phyloP scores from a whole-genome alignment of 2,888 invertebrate genomes.

The Lathronympha strigana region DNA sequence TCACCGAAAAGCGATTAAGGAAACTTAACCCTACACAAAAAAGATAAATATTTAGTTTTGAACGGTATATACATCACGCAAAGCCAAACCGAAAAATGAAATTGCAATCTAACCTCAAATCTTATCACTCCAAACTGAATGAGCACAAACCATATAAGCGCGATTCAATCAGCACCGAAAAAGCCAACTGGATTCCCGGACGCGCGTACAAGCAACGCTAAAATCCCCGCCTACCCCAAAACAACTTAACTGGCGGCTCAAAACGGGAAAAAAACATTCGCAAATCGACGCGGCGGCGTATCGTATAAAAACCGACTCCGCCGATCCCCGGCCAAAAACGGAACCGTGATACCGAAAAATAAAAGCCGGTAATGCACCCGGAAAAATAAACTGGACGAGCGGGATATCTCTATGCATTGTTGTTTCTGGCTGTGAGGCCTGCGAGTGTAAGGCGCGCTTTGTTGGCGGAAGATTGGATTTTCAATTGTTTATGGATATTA shows the following conservation, averaged over 20 bases:
- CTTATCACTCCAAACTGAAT: constrained; percentile 71
- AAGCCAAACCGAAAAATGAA: constrained; percentile 45
- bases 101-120: constrained; percentile 58
- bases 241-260: constrained; percentile 75
- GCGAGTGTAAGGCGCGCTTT: constrained; percentile 50
- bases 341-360: constrained; percentile 83
- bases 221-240: constrained; percentile 78
- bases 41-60: too few species aligned
- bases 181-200: constrained; percentile 70
- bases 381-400: constrained; percentile 74
- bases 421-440: constrained; percentile 26
- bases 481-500: constrained; percentile 23
- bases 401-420: constrained; percentile 31
- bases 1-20: too few species aligned
- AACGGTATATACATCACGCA: neutral
- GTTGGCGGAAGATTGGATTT: constrained; percentile 41
- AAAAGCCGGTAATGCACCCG: constrained; percentile 76
- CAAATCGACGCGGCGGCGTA: constrained; percentile 76
- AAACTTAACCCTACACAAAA: too few species aligned
- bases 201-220: constrained; percentile 75
- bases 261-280: constrained; percentile 72
- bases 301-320: constrained; percentile 78
- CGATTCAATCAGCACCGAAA: constrained; percentile 78
- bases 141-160: constrained; percentile 75
- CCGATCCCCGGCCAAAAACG: constrained; percentile 81